These are phyloP conservation scores for Cordilura impudica DNA, from an alignment of 2,888 invertebrate genomes.

Conservation along the genomic window DNA sequence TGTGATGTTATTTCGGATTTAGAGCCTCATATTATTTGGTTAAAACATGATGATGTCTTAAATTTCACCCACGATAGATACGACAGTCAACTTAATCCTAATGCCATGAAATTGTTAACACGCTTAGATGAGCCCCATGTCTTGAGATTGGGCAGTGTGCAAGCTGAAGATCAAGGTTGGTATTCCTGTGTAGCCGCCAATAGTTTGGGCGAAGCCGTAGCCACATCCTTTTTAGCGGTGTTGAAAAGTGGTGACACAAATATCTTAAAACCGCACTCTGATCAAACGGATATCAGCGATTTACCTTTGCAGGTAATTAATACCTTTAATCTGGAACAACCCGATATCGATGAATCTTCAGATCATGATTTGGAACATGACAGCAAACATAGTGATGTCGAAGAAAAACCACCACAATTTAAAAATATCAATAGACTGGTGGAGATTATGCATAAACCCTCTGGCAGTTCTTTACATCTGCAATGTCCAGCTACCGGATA, in stretches of 20 bases:
- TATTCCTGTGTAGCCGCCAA: slow-evolving; percentile 97
- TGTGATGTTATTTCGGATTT: slow-evolving; percentile 90
- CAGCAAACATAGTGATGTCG: slow-evolving; percentile 35
- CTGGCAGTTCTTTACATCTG: slow-evolving; percentile 86
- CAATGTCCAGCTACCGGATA: slow-evolving; percentile 81
- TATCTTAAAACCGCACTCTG: not conserved
- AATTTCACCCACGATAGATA: slow-evolving; percentile 28
- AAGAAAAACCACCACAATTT: slow-evolving; percentile 61
- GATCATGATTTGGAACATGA: slow-evolving; percentile 52
- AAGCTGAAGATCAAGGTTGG: slow-evolving; percentile 93
- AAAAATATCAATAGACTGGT: slow-evolving; percentile 62
- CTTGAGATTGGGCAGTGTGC: slow-evolving; percentile 89
- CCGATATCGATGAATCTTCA: slow-evolving; percentile 28
- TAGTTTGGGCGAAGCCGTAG: slow-evolving; percentile 86
- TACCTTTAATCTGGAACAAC: slow-evolving; percentile 48
- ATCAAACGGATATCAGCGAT: not conserved
- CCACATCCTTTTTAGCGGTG: slow-evolving; percentile 68
- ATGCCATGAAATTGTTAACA: slow-evolving; percentile 63
- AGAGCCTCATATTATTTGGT: slow-evolving; percentile 90
- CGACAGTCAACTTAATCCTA: slow-evolving; percentile 13
- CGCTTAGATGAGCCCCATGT: slow-evolving; percentile 82
- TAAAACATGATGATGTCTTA: slow-evolving; percentile 61
- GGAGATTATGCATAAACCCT: slow-evolving; percentile 81
- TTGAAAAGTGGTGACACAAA: not conserved
- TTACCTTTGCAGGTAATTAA: slow-evolving; percentile 17